Evolutionary conservation across 1,140 invertebrate species (phyloP), one percentile per base, ranked within the genome.

Genomic region (Papilio dardanus): DNA sequence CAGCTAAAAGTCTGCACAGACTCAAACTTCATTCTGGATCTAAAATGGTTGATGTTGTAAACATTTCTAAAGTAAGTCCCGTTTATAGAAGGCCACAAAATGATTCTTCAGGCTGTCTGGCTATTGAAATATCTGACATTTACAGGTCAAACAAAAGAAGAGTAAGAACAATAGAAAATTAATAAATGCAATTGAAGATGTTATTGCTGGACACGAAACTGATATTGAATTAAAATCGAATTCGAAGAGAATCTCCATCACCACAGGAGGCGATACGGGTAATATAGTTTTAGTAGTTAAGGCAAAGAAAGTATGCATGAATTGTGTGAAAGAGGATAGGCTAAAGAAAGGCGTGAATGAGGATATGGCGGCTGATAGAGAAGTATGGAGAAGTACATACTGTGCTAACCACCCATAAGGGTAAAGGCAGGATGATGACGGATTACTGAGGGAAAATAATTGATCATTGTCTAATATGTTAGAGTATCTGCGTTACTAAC

Each of bases 1-100:
- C 54, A 16, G 31, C 65, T 28, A 66, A 66, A 66, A 66, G 65
- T 66, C n/a, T 35, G n/a, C 65, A 33, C 30, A 66, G 31, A 66
- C 65, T 66, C 21, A 66, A 66, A 33, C 30, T 62, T 14, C 54
- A 62, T 62, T 62, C 65, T 66, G 65, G 65, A 33, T 35, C 31
- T 16, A 66, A 35, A 66, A 66, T 33, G 31, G 31, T 66, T 6
- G 65, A 66, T 10, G 65, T 66, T 33, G n/a, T 35, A 19, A 35
- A 66, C 3, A 6, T 35, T 0, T 16, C 65, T 6, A 66, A 66
- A 33, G 65, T 66, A 66, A 19, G 65, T 35, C 30, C 12, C 2
- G 8, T 28, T 62, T 62, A 24, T 58, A 28, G 8, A 16, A 50
- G 6, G 7, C 16, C 10, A 3, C 14, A 10, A 3, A 14, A 10